Conservation (phyloP, 2,797 vertebrate species). For the Luscinia luscinia region DNA sequence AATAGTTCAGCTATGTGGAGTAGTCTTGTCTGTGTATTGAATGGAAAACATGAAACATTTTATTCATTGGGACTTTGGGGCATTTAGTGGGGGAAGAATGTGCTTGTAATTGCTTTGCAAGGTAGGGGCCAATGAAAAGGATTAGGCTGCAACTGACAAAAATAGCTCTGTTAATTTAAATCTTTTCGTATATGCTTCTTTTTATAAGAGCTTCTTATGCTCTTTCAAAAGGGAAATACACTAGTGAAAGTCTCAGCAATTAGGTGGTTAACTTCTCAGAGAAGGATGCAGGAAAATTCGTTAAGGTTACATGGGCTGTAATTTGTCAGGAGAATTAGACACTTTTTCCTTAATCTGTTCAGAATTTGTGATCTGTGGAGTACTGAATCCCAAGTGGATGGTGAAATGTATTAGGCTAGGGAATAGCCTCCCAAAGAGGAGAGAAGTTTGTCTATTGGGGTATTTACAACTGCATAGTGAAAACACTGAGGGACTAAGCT, state of each 20-base stretch:
- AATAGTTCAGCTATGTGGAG: neutral
- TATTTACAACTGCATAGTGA: neutral
- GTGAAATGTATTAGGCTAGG: neutral
- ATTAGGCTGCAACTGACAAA: neutral
- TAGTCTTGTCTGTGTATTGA: neutral
- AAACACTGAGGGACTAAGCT: neutral
- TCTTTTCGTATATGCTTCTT: neutral
- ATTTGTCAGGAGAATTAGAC: neutral
- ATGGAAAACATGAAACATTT: neutral
- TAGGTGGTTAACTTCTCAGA: neutral
- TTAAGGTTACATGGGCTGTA: neutral
- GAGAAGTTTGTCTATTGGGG: neutral
- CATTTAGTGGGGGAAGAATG: neutral
- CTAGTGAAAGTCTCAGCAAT: neutral
- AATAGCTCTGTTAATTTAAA: neutral
- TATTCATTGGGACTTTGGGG: neutral
- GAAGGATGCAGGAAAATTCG: neutral
- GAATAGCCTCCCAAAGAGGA: neutral
- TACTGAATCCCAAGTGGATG: neutral
- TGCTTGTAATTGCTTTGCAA: neutral
- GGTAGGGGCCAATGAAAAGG: neutral
- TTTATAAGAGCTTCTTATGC: neutral
- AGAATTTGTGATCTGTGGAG: neutral
- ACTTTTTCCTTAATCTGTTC: neutral
- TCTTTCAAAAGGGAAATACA: neutral